Percentiles rank a stretch among this genome's conserved stretches.
These are phyloP conservation scores for Acanthopagrus latus DNA, from an alignment of 2,797 vertebrate genomes.

Conservation along the genomic window DNA sequence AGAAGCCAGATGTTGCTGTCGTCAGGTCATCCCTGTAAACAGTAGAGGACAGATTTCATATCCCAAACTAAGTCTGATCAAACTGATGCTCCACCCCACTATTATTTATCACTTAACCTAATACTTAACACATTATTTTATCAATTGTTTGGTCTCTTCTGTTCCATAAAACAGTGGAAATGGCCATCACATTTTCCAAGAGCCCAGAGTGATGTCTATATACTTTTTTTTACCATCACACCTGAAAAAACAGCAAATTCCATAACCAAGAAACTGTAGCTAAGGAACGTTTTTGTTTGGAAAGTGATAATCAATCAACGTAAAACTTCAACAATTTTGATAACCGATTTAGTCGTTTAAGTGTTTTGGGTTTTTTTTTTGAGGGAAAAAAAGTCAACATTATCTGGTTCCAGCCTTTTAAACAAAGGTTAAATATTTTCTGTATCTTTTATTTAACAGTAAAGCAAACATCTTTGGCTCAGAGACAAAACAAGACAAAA, in stretches of 20 bases:
- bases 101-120: too few species aligned
- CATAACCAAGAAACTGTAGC: background rate
- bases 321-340: too few species aligned
- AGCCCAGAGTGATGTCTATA: background rate
- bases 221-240: background rate
- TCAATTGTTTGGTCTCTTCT: background rate
- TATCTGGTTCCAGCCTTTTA: too few species aligned
- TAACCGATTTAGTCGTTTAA: too few species aligned
- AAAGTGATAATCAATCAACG: background rate
- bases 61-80: background rate
- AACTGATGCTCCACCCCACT: background rate
- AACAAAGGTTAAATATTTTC: too few species aligned
- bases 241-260: background rate
- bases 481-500: too few species aligned
- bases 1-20: constrained; percentile 21
- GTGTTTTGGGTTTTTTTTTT: too few species aligned
- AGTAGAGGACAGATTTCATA: constrained; percentile 1
- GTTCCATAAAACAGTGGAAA: background rate
- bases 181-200: background rate
- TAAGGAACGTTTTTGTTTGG: background rate
- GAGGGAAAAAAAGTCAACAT: too few species aligned
- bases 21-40: constrained; percentile 74
- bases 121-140: background rate
- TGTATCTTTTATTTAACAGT: too few species aligned
- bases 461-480: too few species aligned